phyloP scores from a whole-genome alignment of 2,888 invertebrate genomes.

The Drosophila kanekoi region DNA sequence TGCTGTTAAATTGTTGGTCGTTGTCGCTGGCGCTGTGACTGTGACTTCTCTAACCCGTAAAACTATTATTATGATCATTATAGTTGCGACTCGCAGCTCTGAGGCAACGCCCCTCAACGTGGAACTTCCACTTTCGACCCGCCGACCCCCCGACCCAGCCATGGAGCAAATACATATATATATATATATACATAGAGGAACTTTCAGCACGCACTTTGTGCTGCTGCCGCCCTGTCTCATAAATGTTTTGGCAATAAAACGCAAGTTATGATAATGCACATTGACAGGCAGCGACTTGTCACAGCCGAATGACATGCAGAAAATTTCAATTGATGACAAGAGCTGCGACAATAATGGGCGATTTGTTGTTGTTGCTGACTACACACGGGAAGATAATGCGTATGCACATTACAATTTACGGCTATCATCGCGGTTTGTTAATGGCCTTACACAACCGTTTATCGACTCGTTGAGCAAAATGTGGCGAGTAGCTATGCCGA shows the following conservation, averaged over 20 bases:
- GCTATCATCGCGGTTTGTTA: slow-evolving; percentile 1
- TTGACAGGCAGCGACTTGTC: slow-evolving; percentile 60
- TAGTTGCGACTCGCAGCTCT: slow-evolving; percentile 33
- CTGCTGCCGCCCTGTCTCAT: slow-evolving; percentile 55
- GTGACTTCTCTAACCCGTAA: slow-evolving; percentile 77
- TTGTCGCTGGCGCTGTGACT: slow-evolving; percentile 66
- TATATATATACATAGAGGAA: slow-evolving; percentile 3
- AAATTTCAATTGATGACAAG: slow-evolving; percentile 67
- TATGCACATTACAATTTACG: slow-evolving; percentile 31
- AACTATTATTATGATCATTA: slow-evolving; percentile 78
- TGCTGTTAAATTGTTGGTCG: slow-evolving; percentile 65
- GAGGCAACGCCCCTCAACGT: slow-evolving; percentile 29
- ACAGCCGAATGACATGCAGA: slow-evolving; percentile 61
- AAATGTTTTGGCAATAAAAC: slow-evolving; percentile 78
- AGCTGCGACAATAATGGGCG: slow-evolving; percentile 63
- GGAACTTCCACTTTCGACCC: not conserved
- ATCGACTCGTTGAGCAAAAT: not conserved
- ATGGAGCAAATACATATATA: not conserved
- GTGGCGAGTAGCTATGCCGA: not conserved
- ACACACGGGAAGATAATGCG: slow-evolving; percentile 17
- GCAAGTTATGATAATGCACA: slow-evolving; percentile 75
- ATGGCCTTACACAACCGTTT: not conserved
- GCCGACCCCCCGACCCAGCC: slow-evolving; percentile 4
- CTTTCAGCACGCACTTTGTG: slow-evolving; percentile 71
- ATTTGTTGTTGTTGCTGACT: slow-evolving; percentile 43